These are phyloP conservation scores for Sialia sialis DNA, from an alignment of 2,113 vertebrate species.

Conservation along the genomic window DNA sequence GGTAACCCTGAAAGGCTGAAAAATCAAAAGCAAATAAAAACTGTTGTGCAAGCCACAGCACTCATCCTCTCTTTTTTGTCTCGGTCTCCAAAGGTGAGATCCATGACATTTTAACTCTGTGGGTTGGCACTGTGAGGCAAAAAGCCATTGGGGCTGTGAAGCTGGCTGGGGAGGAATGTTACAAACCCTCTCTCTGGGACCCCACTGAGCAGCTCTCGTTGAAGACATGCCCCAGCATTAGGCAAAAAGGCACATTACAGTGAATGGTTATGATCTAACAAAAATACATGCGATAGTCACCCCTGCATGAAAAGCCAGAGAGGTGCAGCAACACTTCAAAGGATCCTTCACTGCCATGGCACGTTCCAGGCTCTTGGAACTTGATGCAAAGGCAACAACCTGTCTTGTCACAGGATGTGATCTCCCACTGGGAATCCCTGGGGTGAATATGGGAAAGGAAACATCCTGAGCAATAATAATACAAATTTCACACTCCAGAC, in stretches of 20 bases:
- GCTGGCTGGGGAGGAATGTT: not conserved
- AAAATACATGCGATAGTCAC: not conserved
- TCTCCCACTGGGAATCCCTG: not conserved
- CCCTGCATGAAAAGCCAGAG: not conserved
- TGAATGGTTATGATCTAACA: not conserved
- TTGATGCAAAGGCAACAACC: not conserved
- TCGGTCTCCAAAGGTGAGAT: not conserved
- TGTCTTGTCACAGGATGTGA: not conserved
- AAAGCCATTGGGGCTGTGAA: not conserved
- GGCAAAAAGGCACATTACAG: not conserved
- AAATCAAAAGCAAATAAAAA: not conserved
- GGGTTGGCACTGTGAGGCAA: not conserved
- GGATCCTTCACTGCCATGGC: not conserved
- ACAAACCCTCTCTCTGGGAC: not conserved
- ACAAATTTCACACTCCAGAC: not conserved
- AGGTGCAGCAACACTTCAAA: not conserved
- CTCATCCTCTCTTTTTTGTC: not conserved
- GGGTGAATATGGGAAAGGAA: not conserved
- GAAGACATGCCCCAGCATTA: not conserved
- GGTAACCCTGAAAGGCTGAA: not conserved
- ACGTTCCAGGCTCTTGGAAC: not conserved
- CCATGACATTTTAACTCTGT: not conserved
- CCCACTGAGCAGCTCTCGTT: not conserved
- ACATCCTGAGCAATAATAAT: not conserved
- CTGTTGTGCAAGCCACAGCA: not conserved